These are phyloP conservation scores for Graptemys geographica DNA, from an alignment of 2,797 vertebrate genomes.

Conservation along the genomic window DNA sequence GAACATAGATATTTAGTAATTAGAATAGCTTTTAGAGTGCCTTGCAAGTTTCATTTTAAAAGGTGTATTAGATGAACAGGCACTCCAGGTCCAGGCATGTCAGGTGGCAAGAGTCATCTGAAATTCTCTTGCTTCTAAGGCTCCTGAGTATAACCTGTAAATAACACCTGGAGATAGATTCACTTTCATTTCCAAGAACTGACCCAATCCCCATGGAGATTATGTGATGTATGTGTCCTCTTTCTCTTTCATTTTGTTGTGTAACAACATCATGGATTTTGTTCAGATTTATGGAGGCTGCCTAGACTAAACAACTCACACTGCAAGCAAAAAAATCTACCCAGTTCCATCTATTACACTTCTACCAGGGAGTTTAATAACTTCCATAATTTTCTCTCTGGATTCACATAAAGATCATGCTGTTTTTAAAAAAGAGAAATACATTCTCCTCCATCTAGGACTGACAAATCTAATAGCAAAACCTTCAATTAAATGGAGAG, in stretches of 20 bases:
- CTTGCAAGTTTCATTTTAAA: not conserved
- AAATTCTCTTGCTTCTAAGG: not conserved
- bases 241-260: slow-evolving; percentile 16
- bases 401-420: slow-evolving; percentile 35
- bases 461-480: slow-evolving; percentile 45
- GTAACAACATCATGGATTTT: slow-evolving; percentile 21
- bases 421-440: slow-evolving; percentile 58
- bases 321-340: not conserved
- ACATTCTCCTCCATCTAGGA: slow-evolving; percentile 21
- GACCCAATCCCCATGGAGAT: not conserved
- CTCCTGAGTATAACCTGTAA: not conserved
- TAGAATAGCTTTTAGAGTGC: not conserved
- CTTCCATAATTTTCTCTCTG: slow-evolving; percentile 53
- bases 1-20: not conserved
- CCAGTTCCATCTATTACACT: slow-evolving; percentile 18
- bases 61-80: not conserved
- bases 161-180: not conserved
- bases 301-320: not conserved
- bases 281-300: slow-evolving; percentile 53
- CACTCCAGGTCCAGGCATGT: not conserved
- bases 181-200: not conserved
- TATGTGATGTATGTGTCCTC: slow-evolving; percentile 29
- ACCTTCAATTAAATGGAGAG: slow-evolving; percentile 29
- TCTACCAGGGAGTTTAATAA: slow-evolving; percentile 51
- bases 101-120: not conserved